Evolutionary conservation across 30 jellyfish, hydroid and myxozoan genomes (phyloP).

Genomic region (Turritopsis dohrnii): DNA sequence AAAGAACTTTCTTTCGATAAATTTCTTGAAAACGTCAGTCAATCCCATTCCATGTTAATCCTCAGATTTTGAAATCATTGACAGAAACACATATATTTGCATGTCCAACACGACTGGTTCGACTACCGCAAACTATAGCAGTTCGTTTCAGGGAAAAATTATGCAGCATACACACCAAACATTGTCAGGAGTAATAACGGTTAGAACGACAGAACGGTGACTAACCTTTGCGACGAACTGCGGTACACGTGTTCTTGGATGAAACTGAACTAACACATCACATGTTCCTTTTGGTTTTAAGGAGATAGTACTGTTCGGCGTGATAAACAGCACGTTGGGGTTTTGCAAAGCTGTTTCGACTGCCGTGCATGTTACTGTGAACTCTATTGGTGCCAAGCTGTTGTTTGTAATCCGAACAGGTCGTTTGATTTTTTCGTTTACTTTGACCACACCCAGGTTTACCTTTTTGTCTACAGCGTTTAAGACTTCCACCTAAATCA

Average conservation of each 20-base stretch:
- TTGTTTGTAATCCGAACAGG: constrained; percentile 70
- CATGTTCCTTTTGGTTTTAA: constrained; percentile 63
- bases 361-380: constrained; percentile 60
- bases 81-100: too few species aligned
- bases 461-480: constrained; percentile 67
- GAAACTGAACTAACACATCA: constrained; percentile 44
- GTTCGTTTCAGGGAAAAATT: too few species aligned
- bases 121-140: too few species aligned
- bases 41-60: too few species aligned
- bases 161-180: too few species aligned
- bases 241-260: constrained; percentile 78
- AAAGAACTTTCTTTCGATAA: too few species aligned
- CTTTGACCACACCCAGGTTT: constrained; percentile 67
- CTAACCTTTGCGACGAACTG: constrained; percentile 85
- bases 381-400: constrained; percentile 71
- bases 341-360: constrained; percentile 66
- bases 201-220: too few species aligned
- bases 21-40: background rate
- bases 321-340: constrained; percentile 40
- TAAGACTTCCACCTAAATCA: constrained; percentile 74
- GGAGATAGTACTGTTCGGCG: constrained; percentile 47
- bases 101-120: too few species aligned
- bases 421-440: constrained; percentile 50
- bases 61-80: too few species aligned
- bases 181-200: too few species aligned